These are phyloP conservation scores for Eristalinus aeneus DNA, from an alignment of 2,888 invertebrate species.

Conservation along the genomic window DNA sequence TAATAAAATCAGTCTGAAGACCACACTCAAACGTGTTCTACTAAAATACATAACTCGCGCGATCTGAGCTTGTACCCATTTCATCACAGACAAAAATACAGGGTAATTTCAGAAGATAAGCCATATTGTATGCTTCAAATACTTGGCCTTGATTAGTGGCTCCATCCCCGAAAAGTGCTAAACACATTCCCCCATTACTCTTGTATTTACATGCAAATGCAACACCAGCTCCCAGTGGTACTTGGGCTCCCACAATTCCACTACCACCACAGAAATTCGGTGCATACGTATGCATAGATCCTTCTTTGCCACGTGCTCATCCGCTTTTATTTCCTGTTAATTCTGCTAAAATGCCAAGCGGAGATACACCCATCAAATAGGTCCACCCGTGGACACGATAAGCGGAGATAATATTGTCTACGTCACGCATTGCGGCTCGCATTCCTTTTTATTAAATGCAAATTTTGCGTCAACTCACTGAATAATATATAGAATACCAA, in stretches of 20 bases:
- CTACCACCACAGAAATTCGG: conserved; percentile 98
- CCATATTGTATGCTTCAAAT: conserved; percentile 94
- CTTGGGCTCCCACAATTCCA: conserved; percentile 99
- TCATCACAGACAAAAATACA: conserved; percentile 94
- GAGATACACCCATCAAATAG: conserved; percentile 91
- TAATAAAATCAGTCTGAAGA: too few relatives aligned
- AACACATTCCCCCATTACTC: conserved; percentile 89
- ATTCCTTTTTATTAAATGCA: conserved; percentile 84
- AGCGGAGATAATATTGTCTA: conserved; percentile 95
- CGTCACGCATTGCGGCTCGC: conserved; percentile 88
- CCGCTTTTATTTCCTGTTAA: conserved; percentile 92
- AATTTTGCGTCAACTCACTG: not conserved
- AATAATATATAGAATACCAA: conserved; percentile 73
- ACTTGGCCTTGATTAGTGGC: conserved; percentile 95
- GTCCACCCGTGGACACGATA: conserved; percentile 99
- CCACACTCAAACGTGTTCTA: too few relatives aligned
- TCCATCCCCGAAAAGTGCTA: conserved; percentile 94
- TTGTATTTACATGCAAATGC: conserved; percentile 94
- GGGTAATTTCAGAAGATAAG: conserved; percentile 95
- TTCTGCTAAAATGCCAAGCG: conserved; percentile 90
- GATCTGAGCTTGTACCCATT: conserved; percentile 95
- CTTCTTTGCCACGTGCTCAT: conserved; percentile 97
- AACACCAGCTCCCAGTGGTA: conserved; percentile 94
- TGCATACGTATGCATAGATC: conserved; percentile 99
- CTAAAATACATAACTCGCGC: too few relatives aligned